Evolutionary conservation across 2,797 vertebrate species (phyloP).

Genomic region (Danionella dracula): DNA sequence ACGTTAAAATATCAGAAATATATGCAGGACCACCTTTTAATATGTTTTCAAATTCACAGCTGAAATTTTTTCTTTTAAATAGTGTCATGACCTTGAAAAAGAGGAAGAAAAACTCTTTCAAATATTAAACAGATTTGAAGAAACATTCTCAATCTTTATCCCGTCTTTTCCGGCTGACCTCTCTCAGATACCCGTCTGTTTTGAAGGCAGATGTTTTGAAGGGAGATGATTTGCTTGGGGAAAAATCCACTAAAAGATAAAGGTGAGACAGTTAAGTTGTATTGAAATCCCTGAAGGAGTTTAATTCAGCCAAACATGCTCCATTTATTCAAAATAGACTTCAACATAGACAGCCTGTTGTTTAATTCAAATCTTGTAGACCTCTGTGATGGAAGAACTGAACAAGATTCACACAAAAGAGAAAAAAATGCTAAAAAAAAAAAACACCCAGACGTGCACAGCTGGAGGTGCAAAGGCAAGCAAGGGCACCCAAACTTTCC

Average conservation of each 20-base stretch:
- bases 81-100: too few species aligned
- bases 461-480: constrained; percentile 34
- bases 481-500: constrained; percentile 38
- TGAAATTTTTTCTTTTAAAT: too few species aligned
- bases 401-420: constrained; percentile 31
- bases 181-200: neutral
- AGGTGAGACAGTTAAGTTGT: constrained; percentile 8
- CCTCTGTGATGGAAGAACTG: constrained; percentile 30
- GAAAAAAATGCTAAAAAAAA: constrained; percentile 24
- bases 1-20: too few species aligned
- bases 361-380: constrained; percentile 46
- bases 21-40: too few species aligned
- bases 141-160: neutral
- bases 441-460: neutral
- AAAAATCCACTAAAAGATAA: neutral
- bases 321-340: constrained; percentile 39
- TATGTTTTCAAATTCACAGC: too few species aligned
- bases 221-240: neutral
- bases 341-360: constrained; percentile 34
- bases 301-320: constrained; percentile 27
- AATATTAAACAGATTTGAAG: too few species aligned
- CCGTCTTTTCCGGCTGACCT: neutral
- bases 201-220: neutral
- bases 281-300: constrained; percentile 1
- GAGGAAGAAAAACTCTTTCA: too few species aligned